These are phyloP conservation scores for Fistularia tabacaria DNA, from an alignment of 2,797 vertebrate genomes.

Conservation along the genomic window DNA sequence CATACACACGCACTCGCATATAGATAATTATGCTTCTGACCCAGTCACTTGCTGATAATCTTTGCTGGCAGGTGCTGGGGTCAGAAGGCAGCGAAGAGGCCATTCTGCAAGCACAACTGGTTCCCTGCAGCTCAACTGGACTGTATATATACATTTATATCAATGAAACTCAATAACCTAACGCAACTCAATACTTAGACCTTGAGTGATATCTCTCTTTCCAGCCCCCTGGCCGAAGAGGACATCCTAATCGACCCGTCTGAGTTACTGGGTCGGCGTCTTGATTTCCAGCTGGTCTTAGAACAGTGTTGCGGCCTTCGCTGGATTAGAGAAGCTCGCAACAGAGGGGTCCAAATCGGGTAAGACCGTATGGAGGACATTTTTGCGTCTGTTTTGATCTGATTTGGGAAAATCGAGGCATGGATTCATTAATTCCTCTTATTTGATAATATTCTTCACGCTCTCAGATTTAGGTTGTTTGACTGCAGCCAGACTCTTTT, in stretches of 20 bases:
- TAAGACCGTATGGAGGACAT: slow-evolving; percentile 28
- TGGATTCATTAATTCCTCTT: background rate
- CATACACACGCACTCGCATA: background rate
- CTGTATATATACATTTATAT: slow-evolving; percentile 64
- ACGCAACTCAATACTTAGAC: background rate
- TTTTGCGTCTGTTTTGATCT: background rate
- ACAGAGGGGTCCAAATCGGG: slow-evolving; percentile 84
- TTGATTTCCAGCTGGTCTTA: slow-evolving; percentile 83
- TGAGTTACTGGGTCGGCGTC: slow-evolving; percentile 79
- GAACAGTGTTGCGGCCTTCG: slow-evolving; percentile 80
- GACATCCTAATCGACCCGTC: slow-evolving; percentile 83
- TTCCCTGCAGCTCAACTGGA: slow-evolving; percentile 79
- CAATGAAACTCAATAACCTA: background rate
- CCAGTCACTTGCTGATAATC: slow-evolving; percentile 1
- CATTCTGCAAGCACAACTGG: slow-evolving; percentile 73
- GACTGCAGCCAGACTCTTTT: slow-evolving; percentile 76
- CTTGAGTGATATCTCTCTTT: slow-evolving; percentile 1
- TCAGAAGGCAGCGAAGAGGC: slow-evolving; percentile 84
- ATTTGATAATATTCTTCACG: background rate
- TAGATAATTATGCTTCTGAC: background rate
- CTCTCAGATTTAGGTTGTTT: slow-evolving; percentile 79
- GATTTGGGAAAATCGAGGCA: background rate
- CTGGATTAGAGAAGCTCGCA: slow-evolving; percentile 79
- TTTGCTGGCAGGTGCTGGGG: slow-evolving; percentile 70
- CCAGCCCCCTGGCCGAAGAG: slow-evolving; percentile 77